Percentiles rank a stretch among this genome's conserved stretches.
Evolutionary conservation across 2,888 invertebrate genomes (phyloP).

Genomic region (Rotaria socialis): DNA sequence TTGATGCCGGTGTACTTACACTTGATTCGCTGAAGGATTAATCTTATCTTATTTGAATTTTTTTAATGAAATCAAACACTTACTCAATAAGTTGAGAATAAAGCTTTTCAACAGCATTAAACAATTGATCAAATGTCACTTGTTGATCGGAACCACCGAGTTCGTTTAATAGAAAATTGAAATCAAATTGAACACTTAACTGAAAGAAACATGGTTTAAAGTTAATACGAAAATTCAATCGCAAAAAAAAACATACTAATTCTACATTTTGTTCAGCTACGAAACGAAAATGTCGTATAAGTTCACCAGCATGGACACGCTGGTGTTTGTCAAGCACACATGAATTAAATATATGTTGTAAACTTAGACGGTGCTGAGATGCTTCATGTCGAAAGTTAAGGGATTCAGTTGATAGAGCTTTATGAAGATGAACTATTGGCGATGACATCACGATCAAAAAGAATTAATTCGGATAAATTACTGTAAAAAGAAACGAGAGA

Average conservation of each 20-base stretch:
- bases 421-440: background rate
- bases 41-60: background rate
- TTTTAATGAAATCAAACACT: background rate
- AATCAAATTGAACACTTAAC: background rate
- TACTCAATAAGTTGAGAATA: conserved; percentile 4
- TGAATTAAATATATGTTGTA: conserved; percentile 28
- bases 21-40: background rate
- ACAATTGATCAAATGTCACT: conserved; percentile 17
- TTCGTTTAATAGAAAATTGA: background rate
- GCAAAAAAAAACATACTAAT: background rate
- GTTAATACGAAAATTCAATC: background rate
- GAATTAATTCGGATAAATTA: background rate
- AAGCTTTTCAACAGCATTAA: conserved; percentile 11
- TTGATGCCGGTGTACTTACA: background rate
- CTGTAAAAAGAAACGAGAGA: background rate
- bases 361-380: background rate
- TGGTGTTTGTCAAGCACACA: conserved; percentile 16
- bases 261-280: conserved; percentile 18
- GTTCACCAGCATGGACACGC: conserved; percentile 19
- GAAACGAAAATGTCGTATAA: background rate
- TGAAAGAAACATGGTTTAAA: background rate
- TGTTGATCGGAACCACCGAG: conserved; percentile 10
- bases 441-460: background rate
- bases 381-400: background rate
- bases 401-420: conserved; percentile 5